Conservation (phyloP, 2,113 vertebrate genomes). For the Chamaetylas fuelleborni region DNA sequence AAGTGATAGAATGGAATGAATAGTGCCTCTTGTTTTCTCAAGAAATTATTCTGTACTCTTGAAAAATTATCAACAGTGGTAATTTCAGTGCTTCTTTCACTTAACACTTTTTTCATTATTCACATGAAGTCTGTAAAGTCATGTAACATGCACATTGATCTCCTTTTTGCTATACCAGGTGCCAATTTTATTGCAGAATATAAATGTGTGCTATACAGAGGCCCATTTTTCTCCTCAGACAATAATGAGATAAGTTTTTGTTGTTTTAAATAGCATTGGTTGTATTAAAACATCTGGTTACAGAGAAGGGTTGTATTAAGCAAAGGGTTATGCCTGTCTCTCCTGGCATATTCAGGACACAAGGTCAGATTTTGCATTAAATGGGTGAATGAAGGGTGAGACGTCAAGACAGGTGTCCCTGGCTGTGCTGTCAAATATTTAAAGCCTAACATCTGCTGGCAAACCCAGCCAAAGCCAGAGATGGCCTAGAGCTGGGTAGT, state of each 20-base stretch:
- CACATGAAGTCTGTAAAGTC: constrained; percentile 8
- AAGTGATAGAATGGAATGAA: constrained; percentile 33
- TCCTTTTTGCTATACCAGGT: constrained; percentile 43
- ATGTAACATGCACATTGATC: not conserved
- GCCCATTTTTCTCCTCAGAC: constrained; percentile 36
- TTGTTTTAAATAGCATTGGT: constrained; percentile 18
- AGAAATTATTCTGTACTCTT: constrained; percentile 21
- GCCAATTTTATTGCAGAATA: constrained; percentile 54
- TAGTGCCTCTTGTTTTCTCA: constrained; percentile 53
- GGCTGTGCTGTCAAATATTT: constrained; percentile 48
- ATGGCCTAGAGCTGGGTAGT: not conserved
- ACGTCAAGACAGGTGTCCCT: constrained; percentile 50
- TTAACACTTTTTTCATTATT: constrained; percentile 35
- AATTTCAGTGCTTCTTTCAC: constrained; percentile 42
- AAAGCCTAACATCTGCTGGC: constrained; percentile 49
- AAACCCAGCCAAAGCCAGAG: not conserved
- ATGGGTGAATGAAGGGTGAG: constrained; percentile 46
- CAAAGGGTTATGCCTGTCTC: not conserved
- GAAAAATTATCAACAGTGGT: constrained; percentile 30
- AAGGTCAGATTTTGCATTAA: constrained; percentile 52
- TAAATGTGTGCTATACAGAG: constrained; percentile 19
- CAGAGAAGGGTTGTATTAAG: not conserved
- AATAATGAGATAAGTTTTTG: constrained; percentile 41
- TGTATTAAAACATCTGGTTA: constrained; percentile 46
- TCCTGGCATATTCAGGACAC: not conserved